These are phyloP conservation scores for Campoletis raptor DNA, from an alignment of 2,888 invertebrate species.

Conservation along the genomic window DNA sequence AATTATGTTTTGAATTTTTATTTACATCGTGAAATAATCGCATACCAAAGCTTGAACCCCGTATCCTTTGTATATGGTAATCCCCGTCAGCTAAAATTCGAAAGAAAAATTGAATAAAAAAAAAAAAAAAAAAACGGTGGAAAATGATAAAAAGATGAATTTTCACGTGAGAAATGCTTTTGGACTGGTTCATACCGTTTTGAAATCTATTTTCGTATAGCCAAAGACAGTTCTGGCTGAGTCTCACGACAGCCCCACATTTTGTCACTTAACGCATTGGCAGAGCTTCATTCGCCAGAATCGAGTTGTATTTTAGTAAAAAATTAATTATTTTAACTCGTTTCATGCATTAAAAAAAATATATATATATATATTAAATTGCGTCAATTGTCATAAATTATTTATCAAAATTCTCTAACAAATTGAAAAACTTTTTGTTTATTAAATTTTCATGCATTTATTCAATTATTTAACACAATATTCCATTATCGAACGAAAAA, in stretches of 20 bases:
- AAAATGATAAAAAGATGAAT: conserved; percentile 8
- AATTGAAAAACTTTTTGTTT: not conserved
- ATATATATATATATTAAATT: not conserved
- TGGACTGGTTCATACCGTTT: conserved; percentile 78
- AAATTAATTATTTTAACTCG: not conserved
- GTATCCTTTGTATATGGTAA: conserved; percentile 74
- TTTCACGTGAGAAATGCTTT: conserved; percentile 77
- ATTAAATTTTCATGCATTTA: not conserved
- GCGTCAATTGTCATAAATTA: not conserved
- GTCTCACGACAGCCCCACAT: conserved; percentile 76
- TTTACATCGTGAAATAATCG: conserved; percentile 57
- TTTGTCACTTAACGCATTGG: conserved; percentile 69
- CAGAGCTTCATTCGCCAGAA: conserved; percentile 37
- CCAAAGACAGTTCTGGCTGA: conserved; percentile 78
- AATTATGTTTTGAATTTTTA: not conserved
- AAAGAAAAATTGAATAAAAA: conserved; percentile 39
- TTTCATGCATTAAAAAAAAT: not conserved
- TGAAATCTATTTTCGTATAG: conserved; percentile 82
- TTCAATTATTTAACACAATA: not conserved
- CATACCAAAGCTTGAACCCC: conserved; percentile 71
- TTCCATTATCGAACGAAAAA: too few relatives aligned
- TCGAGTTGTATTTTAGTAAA: not conserved
- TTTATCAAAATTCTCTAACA: too few relatives aligned
- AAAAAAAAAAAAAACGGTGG: not conserved
- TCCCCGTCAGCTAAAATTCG: conserved; percentile 71